Evolutionary conservation across 2,797 vertebrate species (phyloP).

Genomic region (Sebastes umbrosus): DNA sequence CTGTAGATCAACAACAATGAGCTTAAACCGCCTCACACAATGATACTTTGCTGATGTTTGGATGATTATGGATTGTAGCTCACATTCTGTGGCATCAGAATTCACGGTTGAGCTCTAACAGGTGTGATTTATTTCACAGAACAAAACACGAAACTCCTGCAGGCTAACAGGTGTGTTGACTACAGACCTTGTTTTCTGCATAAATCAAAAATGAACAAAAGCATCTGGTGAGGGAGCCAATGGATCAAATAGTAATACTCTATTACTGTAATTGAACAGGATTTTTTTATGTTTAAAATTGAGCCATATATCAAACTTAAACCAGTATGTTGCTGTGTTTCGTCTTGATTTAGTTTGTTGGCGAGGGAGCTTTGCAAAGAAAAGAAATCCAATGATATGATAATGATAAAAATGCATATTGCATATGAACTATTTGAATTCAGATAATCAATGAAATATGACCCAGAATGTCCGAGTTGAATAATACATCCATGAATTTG

Average conservation of each 20-base stretch:
- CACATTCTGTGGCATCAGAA: neutral
- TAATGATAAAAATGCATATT: conserved; percentile 10
- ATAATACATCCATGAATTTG: conserved; percentile 11
- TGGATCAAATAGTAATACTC: neutral
- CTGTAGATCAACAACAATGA: neutral
- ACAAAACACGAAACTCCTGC: conserved; percentile 3
- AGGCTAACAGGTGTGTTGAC: conserved; percentile 8
- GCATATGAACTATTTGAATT: conserved; percentile 23
- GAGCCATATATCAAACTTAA: neutral
- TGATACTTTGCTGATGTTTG: neutral
- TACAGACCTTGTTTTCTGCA: neutral
- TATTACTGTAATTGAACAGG: neutral
- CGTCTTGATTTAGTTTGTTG: neutral
- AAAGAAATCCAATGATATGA: neutral
- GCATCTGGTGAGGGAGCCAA: neutral
- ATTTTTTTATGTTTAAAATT: neutral
- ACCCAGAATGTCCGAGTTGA: conserved; percentile 7
- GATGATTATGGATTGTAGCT: neutral
- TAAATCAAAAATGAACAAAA: conserved; percentile 6
- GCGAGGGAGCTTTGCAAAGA: neutral
- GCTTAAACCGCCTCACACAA: neutral
- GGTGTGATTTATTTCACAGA: conserved; percentile 22
- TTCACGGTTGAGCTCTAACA: neutral
- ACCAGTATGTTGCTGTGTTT: neutral
- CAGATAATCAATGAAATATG: conserved; percentile 25